phyloP scores from a whole-genome alignment of 37 sponge, comb jelly and placozoan species.

The Corticium candelabrum region DNA sequence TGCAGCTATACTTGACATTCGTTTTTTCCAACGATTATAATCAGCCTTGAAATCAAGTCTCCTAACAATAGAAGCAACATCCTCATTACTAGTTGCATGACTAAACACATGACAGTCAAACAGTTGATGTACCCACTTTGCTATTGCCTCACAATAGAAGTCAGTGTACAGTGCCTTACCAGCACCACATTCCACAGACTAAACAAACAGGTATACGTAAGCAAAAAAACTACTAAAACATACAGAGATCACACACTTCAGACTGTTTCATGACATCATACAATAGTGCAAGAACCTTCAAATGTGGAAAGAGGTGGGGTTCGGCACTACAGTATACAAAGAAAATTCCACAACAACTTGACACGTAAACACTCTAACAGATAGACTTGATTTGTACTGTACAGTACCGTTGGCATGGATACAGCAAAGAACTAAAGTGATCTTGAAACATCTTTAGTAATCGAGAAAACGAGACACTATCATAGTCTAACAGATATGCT shows the following conservation, averaged over 20 bases:
- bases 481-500: too few relatives aligned
- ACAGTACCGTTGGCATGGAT: conserved; percentile 3
- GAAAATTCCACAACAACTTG: neutral
- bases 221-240: neutral
- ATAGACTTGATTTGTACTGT: too few relatives aligned
- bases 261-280: neutral
- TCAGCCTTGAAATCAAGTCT: neutral
- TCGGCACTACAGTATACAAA: neutral
- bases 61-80: neutral
- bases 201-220: neutral
- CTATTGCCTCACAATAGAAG: neutral
- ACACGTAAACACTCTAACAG: too few relatives aligned
- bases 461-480: neutral
- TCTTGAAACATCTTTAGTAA: neutral
- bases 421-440: neutral
- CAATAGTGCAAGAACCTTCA: neutral
- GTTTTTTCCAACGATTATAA: neutral
- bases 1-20: too few relatives aligned
- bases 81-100: neutral
- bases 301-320: neutral
- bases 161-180: neutral
- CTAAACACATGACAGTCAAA: too few relatives aligned
- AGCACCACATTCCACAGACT: neutral
- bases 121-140: neutral
- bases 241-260: neutral